These are phyloP conservation scores for Ormyrus thymus DNA, from an alignment of 2,888 invertebrate species.

Conservation along the genomic window DNA sequence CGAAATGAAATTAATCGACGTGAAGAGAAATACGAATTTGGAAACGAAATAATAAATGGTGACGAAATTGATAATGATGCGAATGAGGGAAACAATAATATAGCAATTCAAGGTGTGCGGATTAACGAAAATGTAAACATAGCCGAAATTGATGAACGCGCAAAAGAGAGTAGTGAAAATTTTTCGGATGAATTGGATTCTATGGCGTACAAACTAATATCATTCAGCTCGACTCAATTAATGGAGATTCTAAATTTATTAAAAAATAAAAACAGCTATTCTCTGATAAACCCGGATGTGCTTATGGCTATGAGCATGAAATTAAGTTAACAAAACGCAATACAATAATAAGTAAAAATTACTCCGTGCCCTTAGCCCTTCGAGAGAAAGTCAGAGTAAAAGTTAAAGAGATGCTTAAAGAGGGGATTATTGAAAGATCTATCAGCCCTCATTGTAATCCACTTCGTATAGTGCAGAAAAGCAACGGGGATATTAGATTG, in stretches of 20 bases:
- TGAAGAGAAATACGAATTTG: neutral
- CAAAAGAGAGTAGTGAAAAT: neutral
- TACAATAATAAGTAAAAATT: slow-evolving; percentile 53
- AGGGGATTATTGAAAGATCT: slow-evolving; percentile 61
- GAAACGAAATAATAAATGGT: neutral
- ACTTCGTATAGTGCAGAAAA: slow-evolving; percentile 60
- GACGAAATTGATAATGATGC: neutral
- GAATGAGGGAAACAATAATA: neutral
- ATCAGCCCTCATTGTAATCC: slow-evolving; percentile 62
- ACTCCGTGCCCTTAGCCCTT: slow-evolving; percentile 26
- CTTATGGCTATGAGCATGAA: neutral
- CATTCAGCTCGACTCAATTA: too few species aligned
- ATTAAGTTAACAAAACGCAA: slow-evolving; percentile 52
- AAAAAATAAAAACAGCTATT: slow-evolving; percentile 54
- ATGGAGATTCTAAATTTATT: too few species aligned
- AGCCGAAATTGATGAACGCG: too few species aligned
- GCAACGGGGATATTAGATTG: slow-evolving; percentile 60
- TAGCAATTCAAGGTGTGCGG: neutral
- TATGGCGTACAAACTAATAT: too few species aligned
- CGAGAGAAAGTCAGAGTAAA: slow-evolving; percentile 36
- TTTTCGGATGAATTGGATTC: neutral
- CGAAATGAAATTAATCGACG: neutral
- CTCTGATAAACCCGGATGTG: slow-evolving; percentile 45
- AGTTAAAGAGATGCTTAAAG: slow-evolving; percentile 60
- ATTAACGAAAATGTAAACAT: too few species aligned